These are phyloP conservation scores for Bathynomus jamesi DNA, from an alignment of 1,140 invertebrate genomes.

Conservation along the genomic window DNA sequence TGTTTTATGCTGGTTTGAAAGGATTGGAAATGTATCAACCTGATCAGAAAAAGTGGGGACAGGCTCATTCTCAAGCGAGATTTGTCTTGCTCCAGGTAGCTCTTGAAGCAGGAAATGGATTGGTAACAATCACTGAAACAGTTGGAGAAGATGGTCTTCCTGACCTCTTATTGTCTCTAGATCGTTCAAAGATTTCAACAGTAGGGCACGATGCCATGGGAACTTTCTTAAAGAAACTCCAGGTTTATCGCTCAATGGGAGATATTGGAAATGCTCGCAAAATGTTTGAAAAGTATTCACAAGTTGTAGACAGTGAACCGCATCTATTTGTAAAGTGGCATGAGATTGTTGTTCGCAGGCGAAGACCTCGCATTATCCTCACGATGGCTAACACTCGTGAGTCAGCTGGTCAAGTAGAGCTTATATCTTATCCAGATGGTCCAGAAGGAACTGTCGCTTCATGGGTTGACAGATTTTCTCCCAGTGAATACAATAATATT, in stretches of 20 bases:
- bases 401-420: slow-evolving; percentile 46
- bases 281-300: slow-evolving; percentile 34
- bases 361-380: slow-evolving; percentile 82
- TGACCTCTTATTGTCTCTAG: slow-evolving; percentile 70
- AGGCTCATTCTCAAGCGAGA: slow-evolving; percentile 82
- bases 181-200: slow-evolving; percentile 66
- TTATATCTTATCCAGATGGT: slow-evolving; percentile 64
- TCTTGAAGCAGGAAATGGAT: slow-evolving; percentile 71
- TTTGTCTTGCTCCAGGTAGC: slow-evolving; percentile 80
- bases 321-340: slow-evolving; percentile 70
- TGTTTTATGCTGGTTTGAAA: slow-evolving; percentile 75
- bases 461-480: slow-evolving; percentile 66
- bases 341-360: slow-evolving; percentile 75
- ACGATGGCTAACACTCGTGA: slow-evolving; percentile 76
- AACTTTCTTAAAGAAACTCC: slow-evolving; percentile 54
- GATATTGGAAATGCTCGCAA: slow-evolving; percentile 20
- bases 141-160: slow-evolving; percentile 58
- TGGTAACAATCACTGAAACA: slow-evolving; percentile 66
- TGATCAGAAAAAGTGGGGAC: slow-evolving; percentile 53
- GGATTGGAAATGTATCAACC: slow-evolving; percentile 85
- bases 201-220: slow-evolving; percentile 78
- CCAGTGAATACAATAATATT: slow-evolving; percentile 27
- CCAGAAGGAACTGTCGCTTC: slow-evolving; percentile 71
- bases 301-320: slow-evolving; percentile 46
- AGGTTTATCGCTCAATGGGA: slow-evolving; percentile 44